Evolutionary conservation across 1,140 invertebrate species (phyloP).

Genomic region (Tetragonula clypearis): DNA sequence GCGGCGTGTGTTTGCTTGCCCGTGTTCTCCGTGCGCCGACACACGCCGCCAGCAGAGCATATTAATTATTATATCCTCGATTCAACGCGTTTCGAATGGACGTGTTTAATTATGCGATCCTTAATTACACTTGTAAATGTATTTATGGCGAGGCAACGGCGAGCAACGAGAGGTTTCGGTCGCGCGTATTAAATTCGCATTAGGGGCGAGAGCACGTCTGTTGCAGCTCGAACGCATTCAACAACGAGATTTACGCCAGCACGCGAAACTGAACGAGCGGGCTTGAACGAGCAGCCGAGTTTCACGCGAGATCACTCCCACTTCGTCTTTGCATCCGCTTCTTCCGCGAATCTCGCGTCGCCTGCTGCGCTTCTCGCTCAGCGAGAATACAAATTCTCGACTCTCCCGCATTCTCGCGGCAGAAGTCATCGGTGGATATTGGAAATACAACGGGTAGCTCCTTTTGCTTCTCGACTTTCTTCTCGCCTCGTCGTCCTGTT

Average conservation of each 20-base stretch:
- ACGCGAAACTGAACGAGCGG: neutral
- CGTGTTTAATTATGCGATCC: constrained; percentile 17
- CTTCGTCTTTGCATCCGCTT: neutral
- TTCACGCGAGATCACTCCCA: neutral
- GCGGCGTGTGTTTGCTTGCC: too few relatives aligned
- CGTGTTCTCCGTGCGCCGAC: neutral
- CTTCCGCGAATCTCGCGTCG: neutral
- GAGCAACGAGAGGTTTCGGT: too few relatives aligned
- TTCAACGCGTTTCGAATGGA: constrained; percentile 1
- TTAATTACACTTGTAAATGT: constrained; percentile 31
- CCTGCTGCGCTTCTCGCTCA: too few relatives aligned
- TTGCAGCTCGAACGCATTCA: neutral
- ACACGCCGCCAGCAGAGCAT: neutral
- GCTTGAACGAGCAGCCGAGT: neutral
- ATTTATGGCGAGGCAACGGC: neutral
- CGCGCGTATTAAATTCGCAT: constrained; percentile 6
- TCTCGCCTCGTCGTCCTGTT: neutral
- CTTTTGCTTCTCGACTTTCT: neutral
- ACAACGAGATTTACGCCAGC: neutral
- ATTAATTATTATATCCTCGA: constrained; percentile 23
- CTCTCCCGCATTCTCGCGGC: too few relatives aligned
- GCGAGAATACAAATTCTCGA: too few relatives aligned
- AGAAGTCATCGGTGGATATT: neutral
- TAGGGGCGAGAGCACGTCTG: neutral
- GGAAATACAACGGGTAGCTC: neutral